A percentile compares a stretch with the other conserved stretches of the same genome.
Conservation (phyloP, 2,113 vertebrate genomes). For the Rhinopomastus cyanomelas region DNA sequence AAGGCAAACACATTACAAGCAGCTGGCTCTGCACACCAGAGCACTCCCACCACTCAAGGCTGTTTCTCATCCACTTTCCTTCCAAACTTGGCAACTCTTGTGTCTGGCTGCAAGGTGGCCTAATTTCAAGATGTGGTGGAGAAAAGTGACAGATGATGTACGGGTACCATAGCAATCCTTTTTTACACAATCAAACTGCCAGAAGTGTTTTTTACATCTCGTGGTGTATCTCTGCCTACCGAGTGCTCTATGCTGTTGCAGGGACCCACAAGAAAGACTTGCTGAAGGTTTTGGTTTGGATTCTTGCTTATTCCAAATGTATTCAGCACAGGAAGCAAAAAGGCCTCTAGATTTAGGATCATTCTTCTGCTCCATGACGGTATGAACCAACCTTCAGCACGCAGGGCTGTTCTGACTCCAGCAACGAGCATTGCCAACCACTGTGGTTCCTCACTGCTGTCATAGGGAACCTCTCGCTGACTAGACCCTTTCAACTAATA, state of each 20-base stretch:
- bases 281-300: not conserved
- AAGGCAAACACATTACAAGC: accelerated
- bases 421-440: not conserved
- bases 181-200: conserved; percentile 2
- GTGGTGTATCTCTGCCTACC: not conserved
- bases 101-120: not conserved
- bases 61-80: not conserved
- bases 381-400: not conserved
- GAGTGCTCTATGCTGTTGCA: not conserved
- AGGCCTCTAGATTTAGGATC: not conserved
- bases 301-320: not conserved
- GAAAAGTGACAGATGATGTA: conserved; percentile 1
- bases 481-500: not conserved
- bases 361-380: not conserved
- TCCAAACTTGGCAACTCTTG: not conserved
- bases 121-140: not conserved
- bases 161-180: not conserved
- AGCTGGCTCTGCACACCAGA: not conserved
- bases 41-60: not conserved
- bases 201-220: not conserved
- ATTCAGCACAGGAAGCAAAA: not conserved
- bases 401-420: not conserved
- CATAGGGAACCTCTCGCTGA: not conserved
- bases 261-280: not conserved
- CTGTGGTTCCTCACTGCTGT: not conserved